Conservation (phyloP, 2,888 invertebrate genomes). For the Dioctria linearis region DNA sequence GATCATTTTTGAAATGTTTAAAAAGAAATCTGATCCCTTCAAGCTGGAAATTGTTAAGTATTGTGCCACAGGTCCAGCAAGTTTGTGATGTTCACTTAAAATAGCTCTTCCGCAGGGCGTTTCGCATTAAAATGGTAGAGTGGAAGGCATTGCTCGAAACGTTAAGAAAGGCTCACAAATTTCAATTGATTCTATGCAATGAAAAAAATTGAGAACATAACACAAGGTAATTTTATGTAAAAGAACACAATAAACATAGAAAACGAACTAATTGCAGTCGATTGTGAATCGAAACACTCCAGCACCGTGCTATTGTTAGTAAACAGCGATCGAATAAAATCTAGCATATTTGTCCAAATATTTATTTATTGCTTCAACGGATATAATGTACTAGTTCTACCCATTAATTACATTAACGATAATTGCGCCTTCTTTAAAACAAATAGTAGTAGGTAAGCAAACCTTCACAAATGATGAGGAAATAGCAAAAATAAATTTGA, state of each 20-base stretch:
- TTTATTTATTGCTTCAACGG: too few species aligned
- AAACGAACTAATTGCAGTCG: slow-evolving; percentile 64
- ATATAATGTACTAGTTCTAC: too few species aligned
- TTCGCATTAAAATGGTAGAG: slow-evolving; percentile 68
- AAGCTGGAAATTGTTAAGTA: slow-evolving; percentile 67
- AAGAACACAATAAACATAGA: slow-evolving; percentile 70
- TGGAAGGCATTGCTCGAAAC: neutral
- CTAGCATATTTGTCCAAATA: slow-evolving; percentile 55
- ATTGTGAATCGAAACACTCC: slow-evolving; percentile 65
- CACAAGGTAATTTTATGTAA: slow-evolving; percentile 67
- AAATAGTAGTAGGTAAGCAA: neutral
- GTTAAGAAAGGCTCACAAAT: neutral
- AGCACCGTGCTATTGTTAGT: slow-evolving; percentile 60
- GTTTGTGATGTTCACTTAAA: slow-evolving; percentile 62
- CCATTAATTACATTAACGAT: neutral
- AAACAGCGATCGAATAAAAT: slow-evolving; percentile 59
- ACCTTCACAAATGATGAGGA: neutral
- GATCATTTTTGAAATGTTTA: slow-evolving; percentile 64
- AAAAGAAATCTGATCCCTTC: slow-evolving; percentile 67
- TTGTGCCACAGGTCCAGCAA: slow-evolving; percentile 63
- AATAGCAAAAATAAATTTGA: slow-evolving; percentile 13
- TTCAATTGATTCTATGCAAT: slow-evolving; percentile 62
- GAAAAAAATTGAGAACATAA: slow-evolving; percentile 68
- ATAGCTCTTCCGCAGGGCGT: slow-evolving; percentile 64
- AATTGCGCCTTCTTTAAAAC: too few species aligned